Evolutionary conservation across 2,888 invertebrate species (phyloP).

Genomic region (Heteromurus nitidus): DNA sequence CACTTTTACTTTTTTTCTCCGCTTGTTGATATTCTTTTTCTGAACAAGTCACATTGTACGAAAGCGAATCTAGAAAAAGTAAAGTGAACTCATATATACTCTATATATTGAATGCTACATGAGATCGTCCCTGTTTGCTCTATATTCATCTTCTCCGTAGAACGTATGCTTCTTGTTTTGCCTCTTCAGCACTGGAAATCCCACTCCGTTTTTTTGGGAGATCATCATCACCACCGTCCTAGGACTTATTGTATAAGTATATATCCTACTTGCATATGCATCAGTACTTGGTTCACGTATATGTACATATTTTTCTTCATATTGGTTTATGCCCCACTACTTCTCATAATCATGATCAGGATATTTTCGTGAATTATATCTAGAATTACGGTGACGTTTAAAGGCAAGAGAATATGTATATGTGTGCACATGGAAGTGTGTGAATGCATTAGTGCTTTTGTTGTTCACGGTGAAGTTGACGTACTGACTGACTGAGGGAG

Average conservation of each 20-base stretch:
- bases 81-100: background rate
- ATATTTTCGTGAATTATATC: no score
- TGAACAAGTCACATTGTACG: background rate
- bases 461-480: background rate
- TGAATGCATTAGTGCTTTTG: background rate
- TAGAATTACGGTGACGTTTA: no score
- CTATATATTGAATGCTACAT: no score
- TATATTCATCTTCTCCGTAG: background rate
- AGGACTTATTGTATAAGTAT: background rate
- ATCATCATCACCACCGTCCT: background rate
- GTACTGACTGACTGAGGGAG: background rate
- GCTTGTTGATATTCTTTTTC: slow-evolving; percentile 9
- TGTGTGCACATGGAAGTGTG: no score
- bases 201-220: background rate
- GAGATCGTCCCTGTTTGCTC: no score
- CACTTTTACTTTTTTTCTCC: slow-evolving; percentile 14
- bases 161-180: background rate
- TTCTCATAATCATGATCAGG: no score
- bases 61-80: background rate
- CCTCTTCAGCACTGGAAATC: slow-evolving; percentile 2
- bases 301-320: background rate
- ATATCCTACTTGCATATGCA: background rate
- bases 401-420: no score
- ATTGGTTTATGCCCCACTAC: background rate
- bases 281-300: background rate